Conservation (phyloP, 2,888 invertebrate genomes). For the Laspeyria flexula region DNA sequence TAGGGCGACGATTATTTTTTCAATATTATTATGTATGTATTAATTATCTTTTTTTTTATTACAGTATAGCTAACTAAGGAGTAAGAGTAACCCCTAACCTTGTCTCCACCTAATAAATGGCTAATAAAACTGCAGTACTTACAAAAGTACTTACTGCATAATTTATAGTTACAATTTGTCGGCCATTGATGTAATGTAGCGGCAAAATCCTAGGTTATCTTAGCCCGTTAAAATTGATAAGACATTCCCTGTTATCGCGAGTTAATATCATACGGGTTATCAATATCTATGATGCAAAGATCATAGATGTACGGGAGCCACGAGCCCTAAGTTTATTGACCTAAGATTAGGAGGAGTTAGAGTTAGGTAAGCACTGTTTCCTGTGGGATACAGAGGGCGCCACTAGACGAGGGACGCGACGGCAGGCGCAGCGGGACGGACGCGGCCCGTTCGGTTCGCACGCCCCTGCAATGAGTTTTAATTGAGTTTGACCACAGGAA, state of each 20-base stretch:
- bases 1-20: no score
- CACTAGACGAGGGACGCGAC: slow-evolving; percentile 15
- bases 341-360: slow-evolving; percentile 65
- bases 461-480: slow-evolving; percentile 83
- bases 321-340: slow-evolving; percentile 61
- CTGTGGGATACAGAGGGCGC: slow-evolving; percentile 69
- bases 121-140: no score
- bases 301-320: slow-evolving; percentile 45
- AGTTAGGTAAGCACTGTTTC: slow-evolving; percentile 70
- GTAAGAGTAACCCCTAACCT: no score
- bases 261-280: slow-evolving; percentile 24
- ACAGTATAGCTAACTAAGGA: no score
- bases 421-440: slow-evolving; percentile 24
- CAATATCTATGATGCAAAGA: slow-evolving; percentile 6
- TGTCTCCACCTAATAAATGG: no score
- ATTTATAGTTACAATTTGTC: neutral
- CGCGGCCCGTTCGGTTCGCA: slow-evolving; percentile 69
- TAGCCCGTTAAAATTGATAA: slow-evolving; percentile 34
- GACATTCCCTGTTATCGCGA: slow-evolving; percentile 30
- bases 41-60: no score
- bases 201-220: neutral
- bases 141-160: no score
- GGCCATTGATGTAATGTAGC: neutral
- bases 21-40: no score
- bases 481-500: slow-evolving; percentile 79